Evolutionary conservation across 2,113 vertebrate species (phyloP).

Genomic region (Hemiprocne comata): DNA sequence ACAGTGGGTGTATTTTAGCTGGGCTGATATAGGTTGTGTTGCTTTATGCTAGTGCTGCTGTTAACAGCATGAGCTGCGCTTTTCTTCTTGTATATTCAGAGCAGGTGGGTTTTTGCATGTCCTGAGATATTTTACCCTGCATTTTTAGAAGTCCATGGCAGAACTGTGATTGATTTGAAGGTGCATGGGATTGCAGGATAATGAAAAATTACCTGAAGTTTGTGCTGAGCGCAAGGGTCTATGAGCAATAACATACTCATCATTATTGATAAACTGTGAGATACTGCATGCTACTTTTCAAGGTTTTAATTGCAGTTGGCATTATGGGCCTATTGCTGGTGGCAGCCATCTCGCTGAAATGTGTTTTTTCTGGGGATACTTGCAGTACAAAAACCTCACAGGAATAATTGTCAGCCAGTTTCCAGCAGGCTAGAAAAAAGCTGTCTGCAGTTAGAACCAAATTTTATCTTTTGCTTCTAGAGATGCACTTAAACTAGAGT

Average conservation of each 20-base stretch:
- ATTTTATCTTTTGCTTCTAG: neutral
- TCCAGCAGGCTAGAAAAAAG: neutral
- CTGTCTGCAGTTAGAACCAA: neutral
- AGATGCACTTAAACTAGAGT: neutral
- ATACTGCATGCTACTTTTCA: neutral
- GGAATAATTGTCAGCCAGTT: neutral
- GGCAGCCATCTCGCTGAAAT: neutral
- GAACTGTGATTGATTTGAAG: slow-evolving; percentile 27
- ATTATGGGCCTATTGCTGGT: neutral
- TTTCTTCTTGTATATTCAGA: neutral
- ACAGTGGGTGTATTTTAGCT: neutral
- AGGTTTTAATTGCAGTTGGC: slow-evolving; percentile 27
- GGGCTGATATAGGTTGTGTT: neutral
- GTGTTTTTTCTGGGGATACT: neutral
- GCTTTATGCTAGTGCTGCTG: neutral
- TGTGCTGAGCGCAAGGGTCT: slow-evolving; percentile 7
- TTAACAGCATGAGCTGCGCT: neutral
- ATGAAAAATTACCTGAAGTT: slow-evolving; percentile 25
- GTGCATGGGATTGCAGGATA: neutral
- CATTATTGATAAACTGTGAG: neutral
- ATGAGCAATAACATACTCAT: neutral
- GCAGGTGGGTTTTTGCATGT: neutral
- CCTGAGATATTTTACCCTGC: neutral
- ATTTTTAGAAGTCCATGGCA: neutral
- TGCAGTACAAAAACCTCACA: neutral